Evolutionary conservation across 1,140 invertebrate genomes (phyloP), one percentile per base, ranked within the genome.

Genomic region (Drosophila micromelanica): DNA sequence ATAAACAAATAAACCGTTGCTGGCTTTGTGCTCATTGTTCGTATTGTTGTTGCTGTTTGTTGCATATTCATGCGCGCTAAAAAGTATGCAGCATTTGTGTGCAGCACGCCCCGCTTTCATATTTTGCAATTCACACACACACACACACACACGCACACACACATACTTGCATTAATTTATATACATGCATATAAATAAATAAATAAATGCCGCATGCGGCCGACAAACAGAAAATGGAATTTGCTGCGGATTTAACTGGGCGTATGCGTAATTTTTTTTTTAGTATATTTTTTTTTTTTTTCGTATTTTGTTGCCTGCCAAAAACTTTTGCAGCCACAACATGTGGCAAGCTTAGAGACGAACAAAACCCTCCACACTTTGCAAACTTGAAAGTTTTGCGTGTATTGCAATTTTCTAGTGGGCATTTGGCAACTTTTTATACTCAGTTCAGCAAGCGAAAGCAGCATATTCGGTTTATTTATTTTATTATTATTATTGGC

Each of bases 261-360:
- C 79, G 67, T 78, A 82, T 82, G 75, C 75, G 67, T 78, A 82
- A 72, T 80, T 38, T 82, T 78, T 38, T 76, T 49, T 52, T 82
- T 78, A n/a, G n/a, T n/a, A n/a, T n/a, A n/a, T n/a, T n/a, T n/a
- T 38, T 72, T 54, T 52, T 80, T 38, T 82, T 77, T 38, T 76
- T 54, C 45, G 1, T 46, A 23, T 68, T 27, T 45, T 38, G 35
- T 27, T 55, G 40, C 17, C 15, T 54, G 63, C 35, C n/a, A 27
- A 55, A 85, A 80, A 65, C 51, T 85, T 85, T 57, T 48, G 13
- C 38, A 76, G 59, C 80, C 63, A 80, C 76, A 85, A 76, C 80
- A 85, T 81, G 78, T 81, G 82, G 81, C 70, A 72, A 71, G 65
- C 62, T 75, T 86, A 62, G 71, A 63, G 48, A 56, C 49, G 57